phyloP scores from a whole-genome alignment of 2,113 vertebrate genomes.

The Pongo pygmaeus region DNA sequence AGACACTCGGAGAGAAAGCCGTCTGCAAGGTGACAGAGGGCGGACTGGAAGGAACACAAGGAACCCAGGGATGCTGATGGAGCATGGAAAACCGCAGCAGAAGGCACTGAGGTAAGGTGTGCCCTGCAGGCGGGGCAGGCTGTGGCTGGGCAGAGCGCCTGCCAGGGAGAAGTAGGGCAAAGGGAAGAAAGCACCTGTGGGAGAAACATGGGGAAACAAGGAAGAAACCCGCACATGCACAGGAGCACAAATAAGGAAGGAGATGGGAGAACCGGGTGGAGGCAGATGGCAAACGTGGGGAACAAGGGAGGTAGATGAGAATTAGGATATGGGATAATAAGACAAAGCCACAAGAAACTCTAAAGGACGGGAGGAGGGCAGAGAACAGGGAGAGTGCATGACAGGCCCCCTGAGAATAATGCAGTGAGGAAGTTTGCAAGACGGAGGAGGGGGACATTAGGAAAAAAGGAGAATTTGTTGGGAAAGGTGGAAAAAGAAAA shows the following conservation, averaged over 20 bases:
- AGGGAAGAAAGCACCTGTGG: not conserved
- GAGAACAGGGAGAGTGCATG: not conserved
- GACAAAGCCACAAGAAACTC: not conserved
- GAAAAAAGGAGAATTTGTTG: not conserved
- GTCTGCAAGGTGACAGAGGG: not conserved
- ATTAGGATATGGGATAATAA: not conserved
- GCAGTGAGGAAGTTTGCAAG: not conserved
- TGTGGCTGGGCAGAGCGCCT: not conserved
- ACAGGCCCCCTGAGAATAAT: slow-evolving; percentile 16
- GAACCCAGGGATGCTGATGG: not conserved
- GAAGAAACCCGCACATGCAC: not conserved
- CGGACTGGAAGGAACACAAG: not conserved
- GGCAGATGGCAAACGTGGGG: not conserved
- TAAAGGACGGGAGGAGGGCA: not conserved
- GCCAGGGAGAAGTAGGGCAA: not conserved
- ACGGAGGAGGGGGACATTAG: not conserved
- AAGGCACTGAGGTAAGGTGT: not conserved
- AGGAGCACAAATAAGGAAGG: not conserved
- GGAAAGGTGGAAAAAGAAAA: not conserved
- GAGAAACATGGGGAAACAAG: not conserved
- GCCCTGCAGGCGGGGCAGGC: not conserved
- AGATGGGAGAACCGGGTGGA: not conserved
- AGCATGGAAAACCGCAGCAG: not conserved
- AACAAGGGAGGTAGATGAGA: not conserved
- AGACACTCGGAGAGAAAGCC: not conserved